Percentiles rank a stretch among this genome's conserved stretches.
These are phyloP conservation scores for Microcebus tavaratra DNA, from an alignment of 2,113 vertebrate species.

Conservation along the genomic window DNA sequence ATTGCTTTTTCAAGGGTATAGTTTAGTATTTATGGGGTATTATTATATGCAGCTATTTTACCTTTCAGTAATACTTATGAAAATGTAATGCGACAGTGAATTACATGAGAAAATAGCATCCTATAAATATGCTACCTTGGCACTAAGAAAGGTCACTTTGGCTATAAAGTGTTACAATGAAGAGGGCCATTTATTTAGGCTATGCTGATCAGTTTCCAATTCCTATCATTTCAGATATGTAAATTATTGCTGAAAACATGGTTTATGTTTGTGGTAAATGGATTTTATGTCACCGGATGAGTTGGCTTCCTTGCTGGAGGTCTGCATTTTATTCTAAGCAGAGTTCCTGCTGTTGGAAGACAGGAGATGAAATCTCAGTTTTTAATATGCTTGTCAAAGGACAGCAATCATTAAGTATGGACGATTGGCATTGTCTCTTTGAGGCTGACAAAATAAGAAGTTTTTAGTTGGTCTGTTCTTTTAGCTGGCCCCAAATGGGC, in stretches of 20 bases:
- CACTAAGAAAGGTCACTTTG: constrained; percentile 65
- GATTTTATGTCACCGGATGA: constrained; percentile 60
- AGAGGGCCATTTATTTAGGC: constrained; percentile 37
- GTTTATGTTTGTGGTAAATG: constrained; percentile 54
- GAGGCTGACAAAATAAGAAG: neutral
- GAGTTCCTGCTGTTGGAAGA: neutral
- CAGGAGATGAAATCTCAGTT: neutral
- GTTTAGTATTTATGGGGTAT: constrained; percentile 35
- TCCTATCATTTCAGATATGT: constrained; percentile 42
- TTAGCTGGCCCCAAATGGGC: neutral
- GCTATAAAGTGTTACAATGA: constrained; percentile 19
- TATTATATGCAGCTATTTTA: constrained; percentile 39
- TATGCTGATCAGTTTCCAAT: constrained; percentile 48
- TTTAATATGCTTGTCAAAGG: constrained; percentile 47
- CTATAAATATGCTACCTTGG: constrained; percentile 41
- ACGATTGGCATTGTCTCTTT: neutral
- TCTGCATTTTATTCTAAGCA: constrained; percentile 42
- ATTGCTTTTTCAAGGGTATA: constrained; percentile 35
- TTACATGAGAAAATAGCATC: constrained; percentile 60
- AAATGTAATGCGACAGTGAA: constrained; percentile 57
- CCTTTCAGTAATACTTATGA: constrained; percentile 59
- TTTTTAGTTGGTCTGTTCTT: neutral
- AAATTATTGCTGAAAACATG: constrained; percentile 63
- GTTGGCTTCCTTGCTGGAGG: constrained; percentile 57
- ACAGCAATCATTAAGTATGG: constrained; percentile 17